phyloP scores from a whole-genome alignment of 1,140 invertebrate genomes.

The Magallana angulata region DNA sequence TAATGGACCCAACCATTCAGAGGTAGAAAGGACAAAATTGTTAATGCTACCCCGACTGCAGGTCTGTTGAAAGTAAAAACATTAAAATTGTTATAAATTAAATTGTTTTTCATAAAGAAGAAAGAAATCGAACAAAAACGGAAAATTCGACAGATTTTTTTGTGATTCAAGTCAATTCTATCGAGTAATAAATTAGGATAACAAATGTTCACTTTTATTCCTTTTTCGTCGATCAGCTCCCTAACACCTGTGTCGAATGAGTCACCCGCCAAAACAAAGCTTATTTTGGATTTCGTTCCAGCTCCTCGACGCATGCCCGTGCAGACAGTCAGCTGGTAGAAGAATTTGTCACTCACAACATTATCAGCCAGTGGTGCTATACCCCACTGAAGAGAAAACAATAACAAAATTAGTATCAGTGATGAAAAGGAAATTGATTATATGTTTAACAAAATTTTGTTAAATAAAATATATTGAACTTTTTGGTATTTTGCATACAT shows the following conservation, averaged over 20 bases:
- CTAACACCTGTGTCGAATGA: constrained; percentile 65
- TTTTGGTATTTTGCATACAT: not conserved
- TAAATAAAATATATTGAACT: too few species aligned
- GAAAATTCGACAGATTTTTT: too few species aligned
- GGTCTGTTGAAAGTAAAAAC: constrained; percentile 56
- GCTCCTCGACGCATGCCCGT: constrained; percentile 69
- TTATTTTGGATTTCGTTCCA: constrained; percentile 70
- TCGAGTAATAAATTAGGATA: too few species aligned
- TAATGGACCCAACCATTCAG: constrained; percentile 73
- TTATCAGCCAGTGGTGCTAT: constrained; percentile 72
- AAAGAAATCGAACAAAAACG: too few species aligned
- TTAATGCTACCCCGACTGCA: constrained; percentile 72
- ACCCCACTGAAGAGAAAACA: constrained; percentile 63
- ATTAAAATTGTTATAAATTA: not conserved
- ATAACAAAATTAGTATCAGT: not conserved
- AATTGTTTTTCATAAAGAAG: too few species aligned
- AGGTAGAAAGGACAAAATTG: constrained; percentile 73
- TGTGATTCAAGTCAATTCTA: too few species aligned
- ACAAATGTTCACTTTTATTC: not conserved
- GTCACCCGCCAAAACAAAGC: constrained; percentile 71
- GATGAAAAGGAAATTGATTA: not conserved
- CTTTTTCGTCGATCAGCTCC: constrained; percentile 66
- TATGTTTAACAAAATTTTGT: not conserved
- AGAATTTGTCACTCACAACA: constrained; percentile 65
- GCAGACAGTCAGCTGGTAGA: constrained; percentile 71